Conservation (phyloP, 1,140 invertebrate genomes). For the Drosophila prosaltans region DNA sequence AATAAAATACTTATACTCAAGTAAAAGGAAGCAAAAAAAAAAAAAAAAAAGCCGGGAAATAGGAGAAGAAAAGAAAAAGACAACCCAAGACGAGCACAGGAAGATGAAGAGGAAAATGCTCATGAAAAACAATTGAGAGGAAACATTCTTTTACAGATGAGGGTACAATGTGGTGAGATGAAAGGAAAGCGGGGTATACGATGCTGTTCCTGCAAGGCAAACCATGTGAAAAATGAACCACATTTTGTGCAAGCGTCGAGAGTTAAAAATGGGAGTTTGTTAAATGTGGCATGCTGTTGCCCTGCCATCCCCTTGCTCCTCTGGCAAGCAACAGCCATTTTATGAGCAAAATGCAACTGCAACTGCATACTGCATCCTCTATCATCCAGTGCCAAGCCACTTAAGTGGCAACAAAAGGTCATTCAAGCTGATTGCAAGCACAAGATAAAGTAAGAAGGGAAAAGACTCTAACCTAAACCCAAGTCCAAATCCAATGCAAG, state of each 20-base stretch:
- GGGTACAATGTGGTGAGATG: not conserved
- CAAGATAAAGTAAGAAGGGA: conserved; percentile 31
- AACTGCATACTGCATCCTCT: conserved; percentile 11
- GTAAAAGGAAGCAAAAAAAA: not conserved
- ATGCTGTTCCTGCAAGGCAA: conserved; percentile 19
- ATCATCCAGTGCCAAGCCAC: conserved; percentile 21
- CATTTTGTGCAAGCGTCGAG: conserved; percentile 27
- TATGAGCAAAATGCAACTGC: conserved; percentile 18
- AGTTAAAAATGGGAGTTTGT: conserved; percentile 19
- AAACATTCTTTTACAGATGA: conserved; percentile 19
- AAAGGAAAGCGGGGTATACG: conserved; percentile 6
- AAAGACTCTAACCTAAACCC: conserved; percentile 22
- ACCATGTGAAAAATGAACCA: conserved; percentile 68
- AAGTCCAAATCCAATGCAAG: not conserved
- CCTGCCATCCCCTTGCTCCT: not conserved
- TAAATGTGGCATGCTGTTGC: conserved; percentile 39
- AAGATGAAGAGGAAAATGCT: not conserved
- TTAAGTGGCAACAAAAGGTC: conserved; percentile 46
- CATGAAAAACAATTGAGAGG: conserved; percentile 58
- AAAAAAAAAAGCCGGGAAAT: not conserved
- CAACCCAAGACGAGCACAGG: too few relatives aligned
- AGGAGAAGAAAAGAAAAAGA: not conserved
- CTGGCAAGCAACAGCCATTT: not conserved
- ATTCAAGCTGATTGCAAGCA: conserved; percentile 63
- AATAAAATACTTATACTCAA: conserved; percentile 56